Base-by-base conservation (phyloP, 2,888 invertebrate species). In the Abscondita cerata region DNA sequence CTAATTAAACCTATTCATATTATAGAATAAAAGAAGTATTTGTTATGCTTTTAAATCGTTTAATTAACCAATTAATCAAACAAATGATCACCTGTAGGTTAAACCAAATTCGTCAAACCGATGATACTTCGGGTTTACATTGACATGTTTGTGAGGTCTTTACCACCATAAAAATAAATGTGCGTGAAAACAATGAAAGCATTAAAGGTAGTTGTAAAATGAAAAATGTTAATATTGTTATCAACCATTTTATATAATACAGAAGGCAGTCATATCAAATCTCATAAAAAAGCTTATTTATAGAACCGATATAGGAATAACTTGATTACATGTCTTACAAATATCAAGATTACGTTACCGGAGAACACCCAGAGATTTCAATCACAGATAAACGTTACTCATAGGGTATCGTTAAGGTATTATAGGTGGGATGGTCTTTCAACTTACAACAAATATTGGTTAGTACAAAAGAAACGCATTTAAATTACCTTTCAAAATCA, bases 301-400 rank as follows among this genome's bases (percentile, higher is more conserved):
- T 64, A 57, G 64, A 58, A 50, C 57, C 59, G 64, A 59, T 64
- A 62, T 62, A 56, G 64, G 57, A 60, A 66, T 68, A 68, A 66
- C 59, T 66, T 64, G 68, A 68, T 68, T 68, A 64, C 55, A 68
- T 62, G 66, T 66, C 65, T 64, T 52, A 54, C 58, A 64, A 44
- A 66, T 68, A 68, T 68, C 68, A 66, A 66, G 68, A 70, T 70
- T 68, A 69, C 66, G 69, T 70, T 69, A 68, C 69, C 59, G 65
- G 65, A 67, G 65, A 68, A 68, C 65, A 66, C 69, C 66, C 65
- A 55, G 62, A 66, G 70, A 70, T 70, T 68, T 68, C 70, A 70
- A 70, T 70, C 70, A 69, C 65, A 63, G 70, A 70, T 70, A 70
- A 65, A 59, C 44, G 59, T 63, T 54, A 38, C 63, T 64, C 55